Evolutionary conservation across 2,113 vertebrate genomes (phyloP), one percentile per base, ranked within the genome.

Genomic region (Puntigrus tetrazona): DNA sequence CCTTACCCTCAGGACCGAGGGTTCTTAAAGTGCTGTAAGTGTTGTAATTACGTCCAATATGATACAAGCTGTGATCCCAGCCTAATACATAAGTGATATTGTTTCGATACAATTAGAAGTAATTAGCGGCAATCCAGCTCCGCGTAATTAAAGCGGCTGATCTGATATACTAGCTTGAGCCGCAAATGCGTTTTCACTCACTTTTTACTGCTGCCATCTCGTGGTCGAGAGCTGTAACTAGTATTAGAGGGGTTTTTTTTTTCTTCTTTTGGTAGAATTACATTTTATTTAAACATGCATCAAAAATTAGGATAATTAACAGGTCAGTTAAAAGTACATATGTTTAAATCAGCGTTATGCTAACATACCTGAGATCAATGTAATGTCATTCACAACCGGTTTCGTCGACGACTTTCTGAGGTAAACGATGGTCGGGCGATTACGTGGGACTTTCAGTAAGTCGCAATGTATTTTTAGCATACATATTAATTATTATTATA

Each of bases 141-240:
- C 55, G 45, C 73, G 36, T 14, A 25, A 63, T 79, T 16, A 47
- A 31, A 76, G 34, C 27, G 50, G 43, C n/a, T 7, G 16, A 52
- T 72, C 65, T 52, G 83, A 78, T 78, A 38, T 52, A 38, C 31
- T 55, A 22, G 36, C n/a, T 29, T 8, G 1, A 5, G 27, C 50
- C 36, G 2, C 50, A 34, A 6, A 70, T 55, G 22, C 16, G 27
- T 55, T 81, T 52, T 22, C 2, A 63, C 50, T 78, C 25, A 36
- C 61, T 57, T 76, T 82, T 61, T 34, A 59, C 50, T 91, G 80
- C 89, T 88, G 87, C 91, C 89, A 88, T 88, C 91, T 89, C 85
- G 83, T 91, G 91, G 84, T 27, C 76, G 29, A 27, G n/a, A 11
- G 22, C 11, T 70, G 27, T 20, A 72, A 25, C 38, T 1, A 59